phyloP scores from a whole-genome alignment of 2,888 invertebrate genomes.

The Parnassius orleans region DNA sequence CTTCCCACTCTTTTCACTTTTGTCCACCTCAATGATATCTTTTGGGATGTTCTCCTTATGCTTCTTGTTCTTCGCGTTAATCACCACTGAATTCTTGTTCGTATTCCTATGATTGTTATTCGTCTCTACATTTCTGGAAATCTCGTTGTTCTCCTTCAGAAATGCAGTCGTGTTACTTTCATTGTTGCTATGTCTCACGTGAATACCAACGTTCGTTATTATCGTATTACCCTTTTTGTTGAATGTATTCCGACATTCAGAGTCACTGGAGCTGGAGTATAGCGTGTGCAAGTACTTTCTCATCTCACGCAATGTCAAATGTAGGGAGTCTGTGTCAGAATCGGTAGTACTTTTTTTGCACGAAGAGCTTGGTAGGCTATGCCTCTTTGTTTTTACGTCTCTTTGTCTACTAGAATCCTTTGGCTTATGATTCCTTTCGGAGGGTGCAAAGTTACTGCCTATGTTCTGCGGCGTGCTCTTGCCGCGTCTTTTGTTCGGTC shows the following conservation, averaged over 20 bases:
- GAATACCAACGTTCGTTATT: slow-evolving; percentile 67
- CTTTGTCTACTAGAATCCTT: slow-evolving; percentile 58
- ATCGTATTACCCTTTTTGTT: slow-evolving; percentile 71
- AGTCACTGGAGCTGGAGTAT: slow-evolving; percentile 88
- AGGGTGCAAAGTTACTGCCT: slow-evolving; percentile 40
- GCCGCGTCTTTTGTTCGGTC: slow-evolving; percentile 63
- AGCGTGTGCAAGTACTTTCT: slow-evolving; percentile 90
- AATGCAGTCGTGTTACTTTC: slow-evolving; percentile 51
- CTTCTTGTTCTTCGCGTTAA: slow-evolving; percentile 83
- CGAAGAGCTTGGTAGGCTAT: slow-evolving; percentile 86
- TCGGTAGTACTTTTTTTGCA: slow-evolving; percentile 76
- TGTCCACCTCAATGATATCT: slow-evolving; percentile 59
- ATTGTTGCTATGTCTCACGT: slow-evolving; percentile 55
- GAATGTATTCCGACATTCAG: slow-evolving; percentile 74
- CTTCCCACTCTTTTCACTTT: slow-evolving; percentile 69
- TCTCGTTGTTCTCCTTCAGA: slow-evolving; percentile 60
- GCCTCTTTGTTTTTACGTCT: slow-evolving; percentile 81
- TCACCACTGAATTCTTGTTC: slow-evolving; percentile 79
- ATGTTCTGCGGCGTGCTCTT: slow-evolving; percentile 57
- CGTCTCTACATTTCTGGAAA: slow-evolving; percentile 55
- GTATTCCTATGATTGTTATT: slow-evolving; percentile 74
- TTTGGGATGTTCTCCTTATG: slow-evolving; percentile 67
- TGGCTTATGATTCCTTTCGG: slow-evolving; percentile 50
- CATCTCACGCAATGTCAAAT: slow-evolving; percentile 92
- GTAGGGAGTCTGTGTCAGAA: slow-evolving; percentile 85